Conservation (phyloP, 2,888 invertebrate genomes). For the Loripinus fragilis region DNA sequence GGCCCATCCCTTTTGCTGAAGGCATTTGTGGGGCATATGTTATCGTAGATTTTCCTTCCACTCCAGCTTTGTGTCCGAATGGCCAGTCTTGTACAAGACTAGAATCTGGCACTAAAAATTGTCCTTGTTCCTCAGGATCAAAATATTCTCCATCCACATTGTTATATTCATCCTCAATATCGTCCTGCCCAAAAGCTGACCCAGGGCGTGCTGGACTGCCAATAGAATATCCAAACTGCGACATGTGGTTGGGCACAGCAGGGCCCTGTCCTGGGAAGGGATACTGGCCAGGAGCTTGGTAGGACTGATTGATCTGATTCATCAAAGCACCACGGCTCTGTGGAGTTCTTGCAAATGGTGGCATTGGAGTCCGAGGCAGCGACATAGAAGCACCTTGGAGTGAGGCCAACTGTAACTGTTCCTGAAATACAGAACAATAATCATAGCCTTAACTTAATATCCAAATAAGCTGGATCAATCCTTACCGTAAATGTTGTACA, state of each 20-base stretch:
- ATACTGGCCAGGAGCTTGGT: slow-evolving; percentile 2
- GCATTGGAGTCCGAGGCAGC: slow-evolving; percentile 26
- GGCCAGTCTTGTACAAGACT: slow-evolving; percentile 76
- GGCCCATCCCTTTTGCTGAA: slow-evolving; percentile 25
- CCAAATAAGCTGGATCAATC: no score
- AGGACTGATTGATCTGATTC: slow-evolving; percentile 23
- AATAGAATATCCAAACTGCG: slow-evolving; percentile 51
- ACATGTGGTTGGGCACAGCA: slow-evolving; percentile 50
- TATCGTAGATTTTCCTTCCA: slow-evolving; percentile 73
- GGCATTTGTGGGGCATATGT: slow-evolving; percentile 67
- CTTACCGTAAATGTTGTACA: no score
- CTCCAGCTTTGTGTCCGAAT: slow-evolving; percentile 70
- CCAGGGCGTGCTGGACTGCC: slow-evolving; percentile 46
- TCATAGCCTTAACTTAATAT: no score
- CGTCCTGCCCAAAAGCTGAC: slow-evolving; percentile 45
- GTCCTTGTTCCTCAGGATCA: slow-evolving; percentile 63
- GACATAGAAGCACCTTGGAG: slow-evolving; percentile 36
- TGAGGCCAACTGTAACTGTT: slow-evolving; percentile 49
- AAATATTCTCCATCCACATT: slow-evolving; percentile 71
- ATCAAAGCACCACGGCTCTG: slow-evolving; percentile 34
- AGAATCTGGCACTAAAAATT: slow-evolving; percentile 66
- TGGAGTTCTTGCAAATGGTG: slow-evolving; percentile 41
- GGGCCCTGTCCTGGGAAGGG: slow-evolving; percentile 33
- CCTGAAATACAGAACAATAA: slow-evolving; percentile 34
- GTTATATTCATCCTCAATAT: slow-evolving; percentile 64